Percentiles rank a stretch among this genome's conserved stretches.
Conservation (phyloP, 2,797 vertebrate species). For the Synanceia verrucosa region DNA sequence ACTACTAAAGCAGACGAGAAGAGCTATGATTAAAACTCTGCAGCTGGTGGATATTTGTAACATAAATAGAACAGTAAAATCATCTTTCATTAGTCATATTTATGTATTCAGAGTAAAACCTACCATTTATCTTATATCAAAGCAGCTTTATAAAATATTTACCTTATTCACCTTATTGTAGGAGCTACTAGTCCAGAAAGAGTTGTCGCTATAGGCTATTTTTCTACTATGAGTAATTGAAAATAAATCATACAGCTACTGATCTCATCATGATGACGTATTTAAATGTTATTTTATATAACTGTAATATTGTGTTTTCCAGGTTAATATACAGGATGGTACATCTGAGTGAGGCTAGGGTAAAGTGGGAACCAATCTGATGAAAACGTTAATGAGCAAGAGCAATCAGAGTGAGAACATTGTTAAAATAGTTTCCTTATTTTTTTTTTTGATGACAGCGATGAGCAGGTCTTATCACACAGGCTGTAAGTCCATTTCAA, state of each 20-base stretch:
- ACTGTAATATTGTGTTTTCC: not conserved
- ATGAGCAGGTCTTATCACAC: slow-evolving; percentile 73
- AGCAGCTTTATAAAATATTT: no score
- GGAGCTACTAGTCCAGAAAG: no score
- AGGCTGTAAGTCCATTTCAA: slow-evolving; percentile 71
- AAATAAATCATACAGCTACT: not conserved
- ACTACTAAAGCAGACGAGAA: no score
- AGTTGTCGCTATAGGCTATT: not conserved
- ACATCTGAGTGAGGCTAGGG: slow-evolving; percentile 19
- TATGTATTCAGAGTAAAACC: no score
- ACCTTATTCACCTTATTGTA: no score
- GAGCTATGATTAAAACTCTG: no score
- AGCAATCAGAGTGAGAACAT: slow-evolving; percentile 41
- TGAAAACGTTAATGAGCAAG: slow-evolving; percentile 25
- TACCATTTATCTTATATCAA: no score
- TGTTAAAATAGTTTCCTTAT: slow-evolving; percentile 38
- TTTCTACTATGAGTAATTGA: not conserved
- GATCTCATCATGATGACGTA: not conserved
- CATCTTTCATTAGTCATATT: no score
- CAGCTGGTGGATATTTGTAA: no score
- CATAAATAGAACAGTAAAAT: no score
- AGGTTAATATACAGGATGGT: slow-evolving; percentile 5
- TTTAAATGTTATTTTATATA: not conserved
- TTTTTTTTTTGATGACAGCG: slow-evolving; percentile 50
- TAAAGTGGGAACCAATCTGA: slow-evolving; percentile 17